Conservation (phyloP, 2,113 vertebrate species). For the Synchiropus splendidus region DNA sequence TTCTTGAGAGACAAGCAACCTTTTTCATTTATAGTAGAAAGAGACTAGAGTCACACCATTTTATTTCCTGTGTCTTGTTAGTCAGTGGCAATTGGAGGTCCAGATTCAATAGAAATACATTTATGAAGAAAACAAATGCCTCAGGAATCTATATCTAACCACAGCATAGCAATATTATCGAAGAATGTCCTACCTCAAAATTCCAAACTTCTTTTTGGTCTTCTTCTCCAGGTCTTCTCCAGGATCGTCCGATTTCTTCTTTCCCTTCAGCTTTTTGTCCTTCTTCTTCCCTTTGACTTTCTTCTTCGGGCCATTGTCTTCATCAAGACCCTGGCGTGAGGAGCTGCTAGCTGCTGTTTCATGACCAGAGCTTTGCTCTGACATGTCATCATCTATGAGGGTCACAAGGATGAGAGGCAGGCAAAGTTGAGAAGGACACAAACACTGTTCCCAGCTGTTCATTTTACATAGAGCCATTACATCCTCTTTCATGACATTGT, state of each 20-base stretch:
- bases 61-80: no score
- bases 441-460: background rate
- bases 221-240: constrained; percentile 55
- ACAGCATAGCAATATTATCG: background rate
- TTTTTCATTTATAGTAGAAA: no score
- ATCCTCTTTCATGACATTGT: no score
- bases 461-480: no score
- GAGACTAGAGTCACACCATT: no score
- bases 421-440: background rate
- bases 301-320: constrained; percentile 69
- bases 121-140: background rate
- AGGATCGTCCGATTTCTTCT: constrained; percentile 54
- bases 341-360: constrained; percentile 73
- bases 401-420: background rate
- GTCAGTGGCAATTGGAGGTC: no score
- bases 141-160: background rate
- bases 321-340: constrained; percentile 60
- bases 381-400: constrained; percentile 74
- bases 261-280: constrained; percentile 75
- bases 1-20: no score
- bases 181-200: constrained; percentile 74
- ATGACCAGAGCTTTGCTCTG: constrained; percentile 81
- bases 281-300: constrained; percentile 71
- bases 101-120: no score
- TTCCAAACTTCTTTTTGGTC: constrained; percentile 81